Evolutionary conservation across 2,113 vertebrate genomes (phyloP), one percentile per base, ranked within the genome.

Genomic region (Proteles cristata): DNA sequence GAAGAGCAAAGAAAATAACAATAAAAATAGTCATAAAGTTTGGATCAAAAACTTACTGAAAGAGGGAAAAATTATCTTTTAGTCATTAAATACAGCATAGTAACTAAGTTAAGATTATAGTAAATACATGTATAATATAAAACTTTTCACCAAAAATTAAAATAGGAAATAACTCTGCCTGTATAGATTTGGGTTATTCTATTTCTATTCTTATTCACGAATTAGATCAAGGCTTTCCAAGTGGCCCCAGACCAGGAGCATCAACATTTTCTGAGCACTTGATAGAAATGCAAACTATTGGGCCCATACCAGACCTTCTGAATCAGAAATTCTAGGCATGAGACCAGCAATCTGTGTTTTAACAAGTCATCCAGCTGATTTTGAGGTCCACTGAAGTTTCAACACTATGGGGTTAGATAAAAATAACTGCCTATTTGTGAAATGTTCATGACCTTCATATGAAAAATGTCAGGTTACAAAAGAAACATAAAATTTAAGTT

Each of bases 1-100:
- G 83, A 96, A 97, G 80, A 97, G 98, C 97, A 98, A 95, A 98
- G 63, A 95, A 97, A 95, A 97, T 3, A 96, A 93, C 53, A 95
- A 97, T 28, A 69, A 98, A 98, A 98, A 97, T 66, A 98, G 66
- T 98, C 77, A 98, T 97, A 97, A 81, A 71, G 50, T 88, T 96
- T 84, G 88, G 90, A 95, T 39, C 87, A 97, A 97, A 98, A 98
- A 66, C 39, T 91, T 95, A 98, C 5, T 96, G 61, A 96, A 97
- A 94, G 0, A 68, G 66, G 43, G 97, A 97, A 97, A 97, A 90
- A 92, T 55, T 90, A 80, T 43, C 85, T 97, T 97, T 97, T 86
- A 96, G 84, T 95, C 45, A 96, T 93, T 95, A 94, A 93, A 94
- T 95, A 81, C 12, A 97, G 28, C 43, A 92, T 33, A 94, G 21